Conservation (phyloP, 2,113 vertebrate species). For the Dicrurus megarhynchus region DNA sequence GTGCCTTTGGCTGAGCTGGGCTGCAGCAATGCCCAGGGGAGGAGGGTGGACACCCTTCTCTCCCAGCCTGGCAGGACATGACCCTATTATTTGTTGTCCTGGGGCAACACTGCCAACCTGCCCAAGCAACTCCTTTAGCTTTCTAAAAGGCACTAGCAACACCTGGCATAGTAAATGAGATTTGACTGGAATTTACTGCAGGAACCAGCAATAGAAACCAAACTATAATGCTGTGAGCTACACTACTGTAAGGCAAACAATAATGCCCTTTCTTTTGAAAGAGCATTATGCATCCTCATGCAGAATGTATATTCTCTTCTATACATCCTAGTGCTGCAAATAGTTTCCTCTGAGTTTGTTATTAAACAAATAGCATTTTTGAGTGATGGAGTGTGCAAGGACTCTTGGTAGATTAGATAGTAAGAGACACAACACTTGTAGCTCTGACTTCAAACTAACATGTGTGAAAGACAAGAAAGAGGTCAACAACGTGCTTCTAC, state of each 20-base stretch:
- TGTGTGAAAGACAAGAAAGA: background rate
- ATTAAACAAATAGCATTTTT: background rate
- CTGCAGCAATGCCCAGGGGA: background rate
- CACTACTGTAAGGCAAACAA: background rate
- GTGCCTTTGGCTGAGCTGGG: background rate
- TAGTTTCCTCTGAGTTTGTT: background rate
- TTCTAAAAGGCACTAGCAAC: background rate
- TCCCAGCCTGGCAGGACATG: background rate
- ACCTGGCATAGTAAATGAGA: background rate
- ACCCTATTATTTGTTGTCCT: accelerated
- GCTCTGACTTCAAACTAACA: background rate
- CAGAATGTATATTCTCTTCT: background rate
- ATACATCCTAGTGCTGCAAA: background rate
- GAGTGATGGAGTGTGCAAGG: background rate
- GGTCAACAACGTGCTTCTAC: background rate
- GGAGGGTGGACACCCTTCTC: background rate
- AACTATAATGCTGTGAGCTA: background rate
- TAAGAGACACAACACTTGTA: background rate
- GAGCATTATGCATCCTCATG: background rate
- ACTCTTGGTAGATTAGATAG: background rate
- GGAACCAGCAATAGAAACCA: background rate
- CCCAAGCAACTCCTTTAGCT: background rate
- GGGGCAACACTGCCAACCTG: background rate
- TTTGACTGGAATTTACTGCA: background rate
- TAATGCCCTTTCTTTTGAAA: background rate